These are phyloP conservation scores for Pterostichus niger DNA, from an alignment of 2,888 invertebrate species.

Conservation along the genomic window DNA sequence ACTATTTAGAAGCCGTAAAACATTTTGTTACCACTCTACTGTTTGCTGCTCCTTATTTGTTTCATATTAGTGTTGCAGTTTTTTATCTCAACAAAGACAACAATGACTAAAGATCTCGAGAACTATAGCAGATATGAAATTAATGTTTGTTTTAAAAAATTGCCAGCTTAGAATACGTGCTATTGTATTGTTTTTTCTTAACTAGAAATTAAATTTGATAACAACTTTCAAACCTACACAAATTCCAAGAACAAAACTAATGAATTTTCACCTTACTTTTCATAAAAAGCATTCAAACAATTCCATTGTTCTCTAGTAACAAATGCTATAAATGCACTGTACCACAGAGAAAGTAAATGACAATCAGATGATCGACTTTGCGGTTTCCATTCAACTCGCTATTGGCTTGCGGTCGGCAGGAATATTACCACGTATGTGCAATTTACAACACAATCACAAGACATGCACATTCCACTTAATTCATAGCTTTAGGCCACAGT, in stretches of 20 bases:
- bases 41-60: no score
- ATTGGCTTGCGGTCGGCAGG: not conserved
- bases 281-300: not conserved
- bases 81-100: no score
- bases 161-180: no score
- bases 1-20: no score
- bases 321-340: not conserved
- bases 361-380: constrained; percentile 10
- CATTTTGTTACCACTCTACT: no score
- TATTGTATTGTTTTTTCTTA: no score
- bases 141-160: no score
- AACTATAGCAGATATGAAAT: no score
- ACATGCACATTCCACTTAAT: constrained; percentile 31
- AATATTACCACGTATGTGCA: constrained; percentile 12
- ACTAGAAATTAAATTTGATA: no score
- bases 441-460: constrained; percentile 6
- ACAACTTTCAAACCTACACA: no score
- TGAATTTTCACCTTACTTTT: constrained; percentile 7
- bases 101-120: no score
- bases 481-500: constrained; percentile 2
- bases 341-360: constrained; percentile 19
- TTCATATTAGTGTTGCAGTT: no score
- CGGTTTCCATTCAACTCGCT: not conserved
- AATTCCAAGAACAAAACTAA: not conserved
- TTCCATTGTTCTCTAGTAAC: not conserved